phyloP scores from a whole-genome alignment of 2,113 vertebrate genomes.

The Microcebus lehilahytsara region DNA sequence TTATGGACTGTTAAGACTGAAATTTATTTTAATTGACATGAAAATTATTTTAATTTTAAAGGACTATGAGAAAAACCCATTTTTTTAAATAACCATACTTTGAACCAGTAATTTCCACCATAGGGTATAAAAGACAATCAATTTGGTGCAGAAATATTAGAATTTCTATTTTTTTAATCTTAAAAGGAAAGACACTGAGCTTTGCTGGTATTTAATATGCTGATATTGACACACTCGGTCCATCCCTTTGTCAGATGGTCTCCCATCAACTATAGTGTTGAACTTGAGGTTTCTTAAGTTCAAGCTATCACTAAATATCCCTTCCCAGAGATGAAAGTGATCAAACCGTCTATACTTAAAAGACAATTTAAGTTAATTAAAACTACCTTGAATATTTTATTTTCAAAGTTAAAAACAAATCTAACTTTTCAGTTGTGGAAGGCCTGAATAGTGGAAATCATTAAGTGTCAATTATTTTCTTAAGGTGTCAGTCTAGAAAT shows the following conservation, averaged over 20 bases:
- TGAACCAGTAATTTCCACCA: not conserved
- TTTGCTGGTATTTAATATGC: not conserved
- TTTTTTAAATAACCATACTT: not conserved
- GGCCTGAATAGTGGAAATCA: not conserved
- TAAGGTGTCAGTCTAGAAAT: not conserved
- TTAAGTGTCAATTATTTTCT: not conserved
- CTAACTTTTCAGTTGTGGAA: conserved; percentile 27
- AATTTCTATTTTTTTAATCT: not conserved
- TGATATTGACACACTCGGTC: not conserved
- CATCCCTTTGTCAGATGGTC: not conserved
- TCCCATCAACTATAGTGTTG: not conserved
- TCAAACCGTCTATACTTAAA: not conserved
- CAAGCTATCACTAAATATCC: not conserved
- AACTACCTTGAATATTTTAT: not conserved
- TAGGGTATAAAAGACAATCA: not conserved
- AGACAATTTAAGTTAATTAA: not conserved
- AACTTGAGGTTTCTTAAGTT: not conserved
- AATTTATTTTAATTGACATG: not conserved
- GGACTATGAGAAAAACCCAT: not conserved
- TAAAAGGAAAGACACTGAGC: not conserved
- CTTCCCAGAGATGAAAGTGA: not conserved
- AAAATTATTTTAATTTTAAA: conserved; percentile 22
- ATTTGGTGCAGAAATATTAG: not conserved
- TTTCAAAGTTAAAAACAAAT: conserved; percentile 19
- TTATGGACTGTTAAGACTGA: not conserved